phyloP scores from a whole-genome alignment of 2,888 invertebrate genomes.

The Clivina fossor region DNA sequence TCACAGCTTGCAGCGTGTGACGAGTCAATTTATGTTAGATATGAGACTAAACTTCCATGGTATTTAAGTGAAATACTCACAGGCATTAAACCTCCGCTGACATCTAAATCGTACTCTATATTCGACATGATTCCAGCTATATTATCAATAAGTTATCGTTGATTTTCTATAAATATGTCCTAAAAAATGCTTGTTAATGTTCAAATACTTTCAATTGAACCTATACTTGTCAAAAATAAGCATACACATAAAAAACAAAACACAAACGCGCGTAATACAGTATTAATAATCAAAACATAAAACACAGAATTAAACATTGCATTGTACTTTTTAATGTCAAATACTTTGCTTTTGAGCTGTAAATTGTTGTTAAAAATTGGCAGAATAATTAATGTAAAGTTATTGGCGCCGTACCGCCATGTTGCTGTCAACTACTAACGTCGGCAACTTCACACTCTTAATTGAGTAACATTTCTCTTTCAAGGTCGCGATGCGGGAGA shows the following conservation, averaged over 20 bases:
- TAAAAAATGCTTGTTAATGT: neutral
- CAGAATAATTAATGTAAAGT: slow-evolving; percentile 14
- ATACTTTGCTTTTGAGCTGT: slow-evolving; percentile 1
- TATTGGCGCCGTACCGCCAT: slow-evolving; percentile 20
- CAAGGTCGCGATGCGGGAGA: no score
- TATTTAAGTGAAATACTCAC: slow-evolving; percentile 65
- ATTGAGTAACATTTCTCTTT: neutral
- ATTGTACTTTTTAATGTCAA: neutral
- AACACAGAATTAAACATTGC: slow-evolving; percentile 2
- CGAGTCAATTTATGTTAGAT: no score
- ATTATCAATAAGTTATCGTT: neutral
- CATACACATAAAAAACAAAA: neutral
- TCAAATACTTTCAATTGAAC: neutral
- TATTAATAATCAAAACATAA: neutral
- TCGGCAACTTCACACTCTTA: slow-evolving; percentile 3
- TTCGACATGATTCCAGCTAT: slow-evolving; percentile 56
- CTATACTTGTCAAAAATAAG: slow-evolving; percentile 11
- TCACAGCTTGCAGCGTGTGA: no score
- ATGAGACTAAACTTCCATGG: no score
- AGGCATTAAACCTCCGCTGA: slow-evolving; percentile 83
- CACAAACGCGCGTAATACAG: neutral
- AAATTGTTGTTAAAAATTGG: slow-evolving; percentile 9
- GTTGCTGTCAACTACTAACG: slow-evolving; percentile 14
- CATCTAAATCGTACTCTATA: slow-evolving; percentile 75
- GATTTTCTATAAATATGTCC: neutral